These are phyloP conservation scores for Ptilonorhynchus violaceus DNA, from an alignment of 2,113 vertebrate genomes.

Conservation along the genomic window DNA sequence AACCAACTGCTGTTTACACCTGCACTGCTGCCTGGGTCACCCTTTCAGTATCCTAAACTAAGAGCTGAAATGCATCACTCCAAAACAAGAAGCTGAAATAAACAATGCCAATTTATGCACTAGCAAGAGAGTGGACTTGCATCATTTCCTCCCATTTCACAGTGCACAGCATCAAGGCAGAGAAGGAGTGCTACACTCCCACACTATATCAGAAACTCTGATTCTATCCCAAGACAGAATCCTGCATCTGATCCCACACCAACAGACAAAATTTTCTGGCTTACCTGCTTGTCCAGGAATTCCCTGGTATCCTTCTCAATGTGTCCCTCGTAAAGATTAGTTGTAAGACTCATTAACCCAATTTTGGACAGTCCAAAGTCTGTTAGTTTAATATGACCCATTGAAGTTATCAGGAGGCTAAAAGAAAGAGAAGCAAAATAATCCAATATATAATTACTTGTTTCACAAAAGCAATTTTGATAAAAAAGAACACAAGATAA, in stretches of 20 bases:
- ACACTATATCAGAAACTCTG: no score
- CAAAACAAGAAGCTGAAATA: neutral
- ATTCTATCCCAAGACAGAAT: neutral
- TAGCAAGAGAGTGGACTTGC: neutral
- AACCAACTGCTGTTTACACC: neutral
- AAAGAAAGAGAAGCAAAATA: neutral
- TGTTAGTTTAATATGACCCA: conserved; percentile 97
- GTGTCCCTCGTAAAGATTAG: conserved; percentile 95
- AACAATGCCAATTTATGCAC: neutral
- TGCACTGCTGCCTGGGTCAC: neutral
- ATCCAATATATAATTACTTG: neutral
- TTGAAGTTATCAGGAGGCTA: conserved; percentile 96
- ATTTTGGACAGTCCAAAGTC: conserved; percentile 98
- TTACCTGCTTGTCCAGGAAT: conserved; percentile 96
- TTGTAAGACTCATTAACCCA: conserved; percentile 96
- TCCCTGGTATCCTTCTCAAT: conserved; percentile 97
- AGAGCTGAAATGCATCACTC: neutral
- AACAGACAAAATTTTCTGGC: neutral
- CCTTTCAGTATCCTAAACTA: neutral
- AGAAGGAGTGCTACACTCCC: neutral
- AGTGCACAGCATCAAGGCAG: fast-evolving
- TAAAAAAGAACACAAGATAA: neutral
- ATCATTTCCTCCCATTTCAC: neutral
- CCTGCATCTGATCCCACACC: neutral
- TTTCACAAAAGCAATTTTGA: neutral